These are phyloP conservation scores for Echeneis naucrates DNA, from an alignment of 2,797 vertebrate genomes.

Conservation along the genomic window DNA sequence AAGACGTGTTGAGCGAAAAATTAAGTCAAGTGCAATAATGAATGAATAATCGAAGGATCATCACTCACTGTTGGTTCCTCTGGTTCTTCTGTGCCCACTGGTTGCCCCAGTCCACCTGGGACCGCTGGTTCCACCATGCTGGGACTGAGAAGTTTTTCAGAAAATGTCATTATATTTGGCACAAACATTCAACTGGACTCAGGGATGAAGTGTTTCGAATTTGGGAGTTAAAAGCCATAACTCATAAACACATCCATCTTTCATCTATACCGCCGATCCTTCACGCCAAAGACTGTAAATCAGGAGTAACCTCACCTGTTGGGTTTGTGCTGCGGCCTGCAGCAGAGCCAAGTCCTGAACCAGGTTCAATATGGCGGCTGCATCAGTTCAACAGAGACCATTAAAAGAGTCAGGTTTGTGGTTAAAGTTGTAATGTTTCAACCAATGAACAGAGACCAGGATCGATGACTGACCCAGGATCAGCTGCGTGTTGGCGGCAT, in stretches of 20 bases:
- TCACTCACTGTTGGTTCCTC: slow-evolving; percentile 11
- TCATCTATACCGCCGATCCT: no score
- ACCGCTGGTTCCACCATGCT: neutral
- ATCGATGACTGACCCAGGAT: slow-evolving; percentile 86
- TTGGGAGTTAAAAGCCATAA: no score
- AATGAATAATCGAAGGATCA: neutral
- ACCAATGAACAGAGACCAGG: neutral
- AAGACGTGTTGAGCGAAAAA: neutral
- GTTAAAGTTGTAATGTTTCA: neutral
- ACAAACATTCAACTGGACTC: no score
- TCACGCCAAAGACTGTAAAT: no score
- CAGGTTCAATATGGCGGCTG: slow-evolving; percentile 93
- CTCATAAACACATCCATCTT: no score
- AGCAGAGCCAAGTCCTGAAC: slow-evolving; percentile 91
- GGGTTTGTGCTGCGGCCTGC: slow-evolving; percentile 88
- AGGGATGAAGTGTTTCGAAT: no score
- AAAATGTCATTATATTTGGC: no score
- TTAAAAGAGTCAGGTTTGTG: neutral
- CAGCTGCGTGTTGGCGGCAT: slow-evolving; percentile 93
- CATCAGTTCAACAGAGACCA: slow-evolving; percentile 4
- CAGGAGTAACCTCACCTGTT: slow-evolving; percentile 76
- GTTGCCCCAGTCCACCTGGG: neutral
- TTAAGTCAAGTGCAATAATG: neutral
- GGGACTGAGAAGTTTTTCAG: no score
- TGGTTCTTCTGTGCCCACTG: slow-evolving; percentile 12